Evolutionary conservation across 2,797 vertebrate species (phyloP), one percentile per base, ranked within the genome.

Genomic region (Phyllotis vaccarum): DNA sequence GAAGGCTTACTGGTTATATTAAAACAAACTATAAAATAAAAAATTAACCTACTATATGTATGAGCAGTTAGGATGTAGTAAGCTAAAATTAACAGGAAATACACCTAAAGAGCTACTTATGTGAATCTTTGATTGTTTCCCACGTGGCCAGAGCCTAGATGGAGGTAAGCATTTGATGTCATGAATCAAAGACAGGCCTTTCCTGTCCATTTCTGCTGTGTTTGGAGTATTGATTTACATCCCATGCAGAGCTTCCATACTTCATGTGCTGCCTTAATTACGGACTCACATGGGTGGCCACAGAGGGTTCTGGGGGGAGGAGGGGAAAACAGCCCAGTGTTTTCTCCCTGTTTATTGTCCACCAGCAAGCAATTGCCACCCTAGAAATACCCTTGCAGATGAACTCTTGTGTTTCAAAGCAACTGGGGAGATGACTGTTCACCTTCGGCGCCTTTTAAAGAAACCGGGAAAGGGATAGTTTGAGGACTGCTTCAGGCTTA

Each of bases 341-440:
- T 9, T 70, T 56, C 80, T 31, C 40, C 43, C 14, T 49, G 49
- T 58, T 8, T 56, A 52, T 27, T 66, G 96, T 78, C 83, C 52
- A 86, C 81, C 66, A 92, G 72, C 54, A 91, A 79, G n/a, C n/a
- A 90, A 6, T 11, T 37, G 5, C 22, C 11, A 52, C 3, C 34
- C 37, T 37, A 75, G 78, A 91, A 82, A n/a, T 14, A 21, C n/a
- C n/a, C n/a, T 62, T 21, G 16, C 6, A 66, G 75, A 66, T 14
- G 91, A 91, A 21, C 49, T 86, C 89, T 46, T 62, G 37, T 24
- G 29, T 68, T 82, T 95, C n/a, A n/a, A n/a, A n/a, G n/a, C n/a
- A n/a, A n/a, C n/a, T n/a, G n/a, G n/a, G n/a, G n/a, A n/a, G n/a
- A n/a, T n/a, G n/a, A n/a, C n/a, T n/a, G n/a, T n/a, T n/a, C n/a